Base-by-base conservation (phyloP, 2,888 invertebrate genomes). In the Troglohyphantes excavatus region DNA sequence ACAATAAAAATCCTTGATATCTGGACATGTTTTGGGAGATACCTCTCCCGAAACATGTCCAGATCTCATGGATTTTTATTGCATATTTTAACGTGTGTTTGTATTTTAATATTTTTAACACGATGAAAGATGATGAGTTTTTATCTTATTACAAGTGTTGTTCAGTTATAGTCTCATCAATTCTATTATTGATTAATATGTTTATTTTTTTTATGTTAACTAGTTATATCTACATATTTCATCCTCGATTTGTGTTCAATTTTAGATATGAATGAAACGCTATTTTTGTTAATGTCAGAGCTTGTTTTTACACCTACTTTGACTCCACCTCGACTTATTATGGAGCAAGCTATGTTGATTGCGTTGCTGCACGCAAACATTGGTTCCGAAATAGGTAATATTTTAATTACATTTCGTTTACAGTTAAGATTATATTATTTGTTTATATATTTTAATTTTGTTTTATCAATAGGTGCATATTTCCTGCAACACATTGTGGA, bases 331-430 rank as follows among this genome's bases (percentile, higher is more conserved):
- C 94, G 97, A 29, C 94, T 98, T 92, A 94, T 97, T 0, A 95
- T 97, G 21, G 98, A 99, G 92, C 96, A 98, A 92, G 95, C 96
- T 33, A 95, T 98, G 92, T 93, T 99, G 0, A 94, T 99, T 17
- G 95, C 97, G 0, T 95, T 97, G 91, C 93, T 98, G 39, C 98
- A 98, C 93, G 97, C 97, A 0, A 98, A 98, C 93, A 95, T 99
- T 59, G 98, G 97, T 17, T 96, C 95, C 2, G 98, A 99, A 95
- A 95, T 99, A 76, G 98, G 97, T 90, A 86, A 2, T 68, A 68
- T 33, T 63, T 29, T 26, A 2, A 23, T 21, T 26, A 27, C 23
- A 26, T 0, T 67, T 26, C 23, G 6, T 27, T 68, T 19, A 33
- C n/a, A 68, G 1, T 27, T 68, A 68, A 23, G 19, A 27, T 23